These are phyloP conservation scores for Caenorhabditis latens DNA, from an alignment of 1,140 invertebrate species.

Conservation along the genomic window DNA sequence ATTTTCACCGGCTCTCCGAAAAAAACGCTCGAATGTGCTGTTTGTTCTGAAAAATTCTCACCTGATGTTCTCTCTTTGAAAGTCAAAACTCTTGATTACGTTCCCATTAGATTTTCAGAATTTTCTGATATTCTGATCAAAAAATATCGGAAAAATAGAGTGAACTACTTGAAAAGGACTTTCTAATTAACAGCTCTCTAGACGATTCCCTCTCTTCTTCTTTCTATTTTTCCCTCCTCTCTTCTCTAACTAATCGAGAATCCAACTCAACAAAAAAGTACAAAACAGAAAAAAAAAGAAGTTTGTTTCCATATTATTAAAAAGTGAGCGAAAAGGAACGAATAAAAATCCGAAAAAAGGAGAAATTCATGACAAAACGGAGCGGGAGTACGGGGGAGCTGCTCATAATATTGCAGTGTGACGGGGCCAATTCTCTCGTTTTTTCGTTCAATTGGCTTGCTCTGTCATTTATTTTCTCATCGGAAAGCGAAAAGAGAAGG, in stretches of 20 bases:
- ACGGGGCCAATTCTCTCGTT: conserved; percentile 31
- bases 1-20: too few species aligned
- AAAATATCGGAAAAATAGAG: too few species aligned
- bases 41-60: too few species aligned
- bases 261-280: neutral
- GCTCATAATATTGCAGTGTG: conserved; percentile 31
- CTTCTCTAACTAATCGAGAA: neutral
- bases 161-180: neutral
- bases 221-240: neutral
- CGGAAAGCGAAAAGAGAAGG: neutral
- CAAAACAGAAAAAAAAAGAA: neutral
- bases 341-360: neutral
- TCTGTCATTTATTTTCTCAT: conserved; percentile 35
- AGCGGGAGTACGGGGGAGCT: neutral
- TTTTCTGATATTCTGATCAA: too few species aligned
- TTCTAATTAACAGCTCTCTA: neutral
- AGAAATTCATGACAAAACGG: conserved; percentile 20
- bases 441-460: conserved; percentile 44
- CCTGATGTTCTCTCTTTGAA: too few species aligned
- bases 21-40: too few species aligned
- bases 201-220: neutral
- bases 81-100: too few species aligned
- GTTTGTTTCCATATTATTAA: neutral
- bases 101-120: too few species aligned
- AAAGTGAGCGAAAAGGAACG: neutral